Conservation (phyloP, 2,113 vertebrate genomes). For the Tonatia bakeri region DNA sequence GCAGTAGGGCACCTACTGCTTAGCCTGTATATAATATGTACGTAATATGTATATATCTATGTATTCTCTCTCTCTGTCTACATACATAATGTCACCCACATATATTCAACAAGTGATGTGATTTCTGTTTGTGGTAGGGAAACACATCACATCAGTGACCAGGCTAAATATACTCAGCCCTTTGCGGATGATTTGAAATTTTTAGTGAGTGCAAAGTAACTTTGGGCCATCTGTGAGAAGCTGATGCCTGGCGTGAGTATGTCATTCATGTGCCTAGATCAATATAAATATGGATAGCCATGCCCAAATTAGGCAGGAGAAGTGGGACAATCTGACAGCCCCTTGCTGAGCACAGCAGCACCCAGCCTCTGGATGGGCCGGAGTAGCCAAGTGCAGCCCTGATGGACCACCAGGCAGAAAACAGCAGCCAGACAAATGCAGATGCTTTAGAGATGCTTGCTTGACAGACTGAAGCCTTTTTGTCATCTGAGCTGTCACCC, state of each 20-base stretch:
- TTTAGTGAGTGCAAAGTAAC: background rate
- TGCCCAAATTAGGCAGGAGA: constrained; percentile 47
- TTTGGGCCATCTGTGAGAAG: constrained; percentile 2
- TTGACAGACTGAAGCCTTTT: constrained; percentile 60
- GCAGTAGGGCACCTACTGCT: background rate
- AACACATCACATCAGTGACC: background rate
- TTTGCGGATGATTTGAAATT: background rate
- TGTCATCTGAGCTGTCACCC: constrained; percentile 66
- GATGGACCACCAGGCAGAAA: constrained; percentile 16
- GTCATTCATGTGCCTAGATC: constrained; percentile 27
- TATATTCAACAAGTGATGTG: background rate
- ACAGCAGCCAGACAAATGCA: constrained; percentile 52
- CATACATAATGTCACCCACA: background rate
- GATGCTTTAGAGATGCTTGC: background rate
- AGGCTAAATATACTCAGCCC: background rate
- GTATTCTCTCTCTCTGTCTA: background rate
- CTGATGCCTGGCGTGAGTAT: background rate
- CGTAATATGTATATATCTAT: background rate
- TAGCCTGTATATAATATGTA: background rate
- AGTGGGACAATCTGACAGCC: constrained; percentile 52
- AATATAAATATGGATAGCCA: constrained; percentile 66
- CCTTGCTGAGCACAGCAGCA: constrained; percentile 56
- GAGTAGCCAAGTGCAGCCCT: constrained; percentile 36
- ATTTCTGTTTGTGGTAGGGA: background rate
- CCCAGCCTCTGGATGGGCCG: constrained; percentile 30